phyloP scores from a whole-genome alignment of 2,888 invertebrate genomes.

The Hololepta plana region DNA sequence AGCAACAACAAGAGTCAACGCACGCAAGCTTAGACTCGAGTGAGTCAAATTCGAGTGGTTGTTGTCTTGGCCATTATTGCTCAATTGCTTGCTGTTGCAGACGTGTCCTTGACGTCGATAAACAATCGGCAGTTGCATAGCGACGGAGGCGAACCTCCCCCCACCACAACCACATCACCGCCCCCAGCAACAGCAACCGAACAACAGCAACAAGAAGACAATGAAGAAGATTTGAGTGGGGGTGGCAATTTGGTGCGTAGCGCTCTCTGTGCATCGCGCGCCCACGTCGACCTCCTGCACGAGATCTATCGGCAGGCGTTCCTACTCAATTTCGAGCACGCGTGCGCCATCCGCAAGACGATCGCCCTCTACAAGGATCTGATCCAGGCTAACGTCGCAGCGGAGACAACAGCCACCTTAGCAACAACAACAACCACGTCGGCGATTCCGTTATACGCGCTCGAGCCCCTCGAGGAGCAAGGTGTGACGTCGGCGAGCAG shows the following conservation, averaged over 20 bases:
- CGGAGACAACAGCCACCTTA: conserved; percentile 17
- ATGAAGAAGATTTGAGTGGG: no score
- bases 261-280: conserved; percentile 70
- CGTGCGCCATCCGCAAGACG: conserved; percentile 72
- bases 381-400: conserved; percentile 48
- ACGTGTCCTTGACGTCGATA: no score
- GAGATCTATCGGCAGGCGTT: conserved; percentile 90
- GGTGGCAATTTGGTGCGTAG: conserved; percentile 81
- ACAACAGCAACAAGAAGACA: no score
- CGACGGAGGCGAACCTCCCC: no score
- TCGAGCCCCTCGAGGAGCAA: conserved; percentile 41
- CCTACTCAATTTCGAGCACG: conserved; percentile 73
- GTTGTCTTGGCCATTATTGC: no score
- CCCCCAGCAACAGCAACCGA: no score
- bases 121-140: no score
- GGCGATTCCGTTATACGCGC: conserved; percentile 65
- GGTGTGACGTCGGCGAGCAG: no score
- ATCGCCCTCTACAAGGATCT: conserved; percentile 90
- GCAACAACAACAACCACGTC: conserved; percentile 41
- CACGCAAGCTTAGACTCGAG: conserved; percentile 43
- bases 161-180: no score
- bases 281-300: conserved; percentile 87
- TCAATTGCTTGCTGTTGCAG: no score
- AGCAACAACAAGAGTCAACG: conserved; percentile 34
- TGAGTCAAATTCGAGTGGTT: no score